These are phyloP conservation scores for Drosophila neoperkinsi DNA, from an alignment of 2,888 invertebrate genomes.

Conservation along the genomic window DNA sequence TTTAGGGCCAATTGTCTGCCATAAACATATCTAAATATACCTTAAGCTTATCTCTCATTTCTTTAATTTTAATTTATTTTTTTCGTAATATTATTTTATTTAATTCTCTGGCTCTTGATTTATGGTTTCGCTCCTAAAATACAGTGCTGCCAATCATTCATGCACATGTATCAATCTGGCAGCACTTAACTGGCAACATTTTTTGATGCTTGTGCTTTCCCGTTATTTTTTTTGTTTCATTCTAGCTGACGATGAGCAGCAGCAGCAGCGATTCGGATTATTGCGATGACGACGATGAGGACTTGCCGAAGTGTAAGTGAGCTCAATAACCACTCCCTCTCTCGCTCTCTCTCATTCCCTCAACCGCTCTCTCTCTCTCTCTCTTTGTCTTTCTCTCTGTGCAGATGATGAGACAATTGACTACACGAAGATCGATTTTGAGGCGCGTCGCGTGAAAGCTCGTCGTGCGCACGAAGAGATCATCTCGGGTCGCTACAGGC, in stretches of 20 bases:
- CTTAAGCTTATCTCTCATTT: not conserved
- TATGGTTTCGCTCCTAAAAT: not conserved
- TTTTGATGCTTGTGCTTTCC: conserved; percentile 3
- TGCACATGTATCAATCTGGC: not conserved
- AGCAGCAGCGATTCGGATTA: conserved; percentile 85
- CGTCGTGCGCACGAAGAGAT: conserved; percentile 85
- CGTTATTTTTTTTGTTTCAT: not conserved
- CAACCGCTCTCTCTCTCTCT: too few species aligned
- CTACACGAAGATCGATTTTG: conserved; percentile 85
- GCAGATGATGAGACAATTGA: conserved; percentile 84
- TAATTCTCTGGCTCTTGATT: not conserved
- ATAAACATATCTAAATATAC: too few species aligned
- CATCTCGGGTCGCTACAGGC: conserved; percentile 84
- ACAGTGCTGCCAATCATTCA: conserved; percentile 2
- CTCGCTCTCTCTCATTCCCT: not conserved
- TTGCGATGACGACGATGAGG: conserved; percentile 84
- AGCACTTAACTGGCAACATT: not conserved
- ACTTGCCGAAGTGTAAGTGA: conserved; percentile 82
- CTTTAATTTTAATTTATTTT: not conserved
- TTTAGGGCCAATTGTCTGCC: too few species aligned
- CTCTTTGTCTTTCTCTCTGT: not conserved
- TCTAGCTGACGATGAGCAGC: conserved; percentile 83
- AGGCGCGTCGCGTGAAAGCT: conserved; percentile 84
- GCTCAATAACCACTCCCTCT: too few species aligned
- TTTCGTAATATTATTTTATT: not conserved